Evolutionary conservation across 2,113 vertebrate genomes (phyloP).

Genomic region (Channa maculata): DNA sequence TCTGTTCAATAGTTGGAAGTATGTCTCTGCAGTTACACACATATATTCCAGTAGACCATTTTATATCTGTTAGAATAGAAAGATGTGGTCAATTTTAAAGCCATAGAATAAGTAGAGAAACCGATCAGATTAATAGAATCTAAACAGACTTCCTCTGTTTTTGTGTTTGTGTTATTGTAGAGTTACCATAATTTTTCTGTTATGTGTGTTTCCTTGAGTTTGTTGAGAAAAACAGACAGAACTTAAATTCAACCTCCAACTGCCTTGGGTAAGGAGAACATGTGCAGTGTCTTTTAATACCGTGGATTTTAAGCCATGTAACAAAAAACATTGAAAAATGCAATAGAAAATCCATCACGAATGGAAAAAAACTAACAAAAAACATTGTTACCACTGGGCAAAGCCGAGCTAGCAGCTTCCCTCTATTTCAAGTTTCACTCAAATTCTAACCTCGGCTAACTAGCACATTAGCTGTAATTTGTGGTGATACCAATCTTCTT

Average conservation of each 20-base stretch:
- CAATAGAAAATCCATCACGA: no score
- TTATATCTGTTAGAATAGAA: background rate
- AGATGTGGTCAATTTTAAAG: constrained; percentile 8
- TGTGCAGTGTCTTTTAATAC: no score
- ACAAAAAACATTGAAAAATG: background rate
- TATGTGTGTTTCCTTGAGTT: background rate
- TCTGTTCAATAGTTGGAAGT: constrained; percentile 89
- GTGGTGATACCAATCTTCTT: no score
- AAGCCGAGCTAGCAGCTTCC: no score
- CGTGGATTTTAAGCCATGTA: background rate
- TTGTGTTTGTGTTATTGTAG: background rate
- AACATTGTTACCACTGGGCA: no score
- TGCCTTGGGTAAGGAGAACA: background rate
- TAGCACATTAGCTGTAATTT: no score
- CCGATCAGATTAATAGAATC: constrained; percentile 1
- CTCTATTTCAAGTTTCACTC: no score
- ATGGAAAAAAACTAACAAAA: no score
- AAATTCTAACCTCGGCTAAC: no score
- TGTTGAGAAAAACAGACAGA: constrained; percentile 2
- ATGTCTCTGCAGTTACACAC: constrained; percentile 54
- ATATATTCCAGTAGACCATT: constrained; percentile 20
- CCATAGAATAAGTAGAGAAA: constrained; percentile 23
- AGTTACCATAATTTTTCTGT: background rate
- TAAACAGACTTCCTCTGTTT: background rate
- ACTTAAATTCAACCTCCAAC: constrained; percentile 17